Base-by-base conservation (phyloP, 2,888 invertebrate genomes). In the Cybosia mesomella region DNA sequence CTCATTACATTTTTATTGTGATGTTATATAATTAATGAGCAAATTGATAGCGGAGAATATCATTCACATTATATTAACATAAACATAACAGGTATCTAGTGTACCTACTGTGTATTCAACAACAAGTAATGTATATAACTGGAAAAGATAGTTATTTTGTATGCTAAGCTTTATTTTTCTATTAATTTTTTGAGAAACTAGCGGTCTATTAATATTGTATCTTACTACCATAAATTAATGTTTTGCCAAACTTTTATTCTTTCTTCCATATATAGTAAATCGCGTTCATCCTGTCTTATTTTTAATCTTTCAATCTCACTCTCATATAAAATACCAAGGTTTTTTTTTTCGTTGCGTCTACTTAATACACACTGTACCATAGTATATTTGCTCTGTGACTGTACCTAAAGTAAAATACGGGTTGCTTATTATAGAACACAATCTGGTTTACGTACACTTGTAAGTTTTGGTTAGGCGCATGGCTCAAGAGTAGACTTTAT, bases 381-480 rank as follows among this genome's bases (percentile, higher is more conserved):
- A 18, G 0, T 2, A 8, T n/a, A 49, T 7, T 18, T n/a, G 8
- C 18, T n/a, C 49, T 4, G 18, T 18, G 18, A 43, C 18, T 43
- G 28, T 7, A 18, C n/a, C n/a, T 49, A 9, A 9, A 49, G n/a
- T 49, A n/a, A 49, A 49, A n/a, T 49, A 49, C 8, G 49, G 49
- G 18, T n/a, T 49, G 18, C 7, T 9, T 49, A 7, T n/a, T 49
- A 49, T n/a, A 49, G n/a, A 49, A n/a, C 49, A 55, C 55, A 55
- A 43, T 43, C 39, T 60, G 21, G 21, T 34, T 58, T 34, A 58
- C 36, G 58, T n/a, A 32, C 9, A 58, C 58, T 58, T 58, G 34
- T 58, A 58, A 58, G 49, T 49, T 49, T 49, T 15, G 21, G 28
- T 49, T 34, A 18, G 36, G 2, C 57, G 34, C 53, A 58, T n/a